These are phyloP conservation scores for Nixonia krombeini DNA, from an alignment of 1,140 invertebrate genomes.

Conservation along the genomic window DNA sequence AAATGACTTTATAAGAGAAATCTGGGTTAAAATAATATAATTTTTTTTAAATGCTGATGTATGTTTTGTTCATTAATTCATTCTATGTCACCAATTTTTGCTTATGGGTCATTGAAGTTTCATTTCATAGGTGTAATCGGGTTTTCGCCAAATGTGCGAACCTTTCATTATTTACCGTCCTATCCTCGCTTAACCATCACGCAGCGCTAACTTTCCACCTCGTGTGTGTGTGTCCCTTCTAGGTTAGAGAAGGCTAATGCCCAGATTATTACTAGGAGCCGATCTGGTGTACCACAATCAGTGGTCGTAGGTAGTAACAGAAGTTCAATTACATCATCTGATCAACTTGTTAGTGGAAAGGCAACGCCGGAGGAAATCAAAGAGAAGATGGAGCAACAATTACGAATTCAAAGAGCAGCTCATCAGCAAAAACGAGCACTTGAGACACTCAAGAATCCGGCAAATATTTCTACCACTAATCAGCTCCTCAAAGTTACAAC, in stretches of 20 bases:
- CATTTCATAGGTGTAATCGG: too few species aligned
- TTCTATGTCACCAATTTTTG: too few species aligned
- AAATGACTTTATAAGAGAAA: conserved; percentile 23
- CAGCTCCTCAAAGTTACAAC: conserved; percentile 74
- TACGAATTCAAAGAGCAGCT: conserved; percentile 87
- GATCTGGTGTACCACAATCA: conserved; percentile 77
- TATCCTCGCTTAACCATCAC: conserved; percentile 59
- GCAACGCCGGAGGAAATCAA: conserved; percentile 85
- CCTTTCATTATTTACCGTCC: conserved; percentile 26
- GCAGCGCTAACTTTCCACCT: conserved; percentile 64
- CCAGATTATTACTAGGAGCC: conserved; percentile 82
- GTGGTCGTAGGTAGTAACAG: conserved; percentile 51
- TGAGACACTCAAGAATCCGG: conserved; percentile 73
- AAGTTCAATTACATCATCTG: conserved; percentile 43
- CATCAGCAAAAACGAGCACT: conserved; percentile 87
- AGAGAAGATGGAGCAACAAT: conserved; percentile 91
- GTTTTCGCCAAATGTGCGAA: background rate
- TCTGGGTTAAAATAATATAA: too few species aligned
- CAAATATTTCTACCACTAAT: conserved; percentile 55
- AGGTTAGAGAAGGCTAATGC: conserved; percentile 77
- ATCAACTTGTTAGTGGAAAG: conserved; percentile 72
- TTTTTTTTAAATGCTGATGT: too few species aligned
- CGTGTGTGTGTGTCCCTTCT: conserved; percentile 67
- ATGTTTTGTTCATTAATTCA: too few species aligned
- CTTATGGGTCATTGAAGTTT: background rate